Evolutionary conservation across 2,888 invertebrate species (phyloP).

Genomic region (Drosophila neotestacea): DNA sequence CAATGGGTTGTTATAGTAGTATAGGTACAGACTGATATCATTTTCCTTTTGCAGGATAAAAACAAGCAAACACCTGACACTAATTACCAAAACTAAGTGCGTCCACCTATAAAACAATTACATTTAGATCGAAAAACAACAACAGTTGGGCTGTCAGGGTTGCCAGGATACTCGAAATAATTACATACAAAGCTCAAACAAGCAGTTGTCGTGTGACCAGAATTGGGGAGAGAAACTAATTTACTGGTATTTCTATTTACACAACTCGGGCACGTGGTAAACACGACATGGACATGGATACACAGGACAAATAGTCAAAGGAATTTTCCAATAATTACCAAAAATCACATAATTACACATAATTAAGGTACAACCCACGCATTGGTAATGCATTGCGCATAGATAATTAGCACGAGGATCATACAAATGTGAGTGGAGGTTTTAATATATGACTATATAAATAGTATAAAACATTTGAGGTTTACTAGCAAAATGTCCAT

Average conservation of each 20-base stretch:
- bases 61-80: slow-evolving; percentile 62
- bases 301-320: slow-evolving; percentile 40
- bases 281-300: slow-evolving; percentile 23
- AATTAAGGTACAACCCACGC: slow-evolving; percentile 48
- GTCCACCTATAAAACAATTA: slow-evolving; percentile 58
- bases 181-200: slow-evolving; percentile 53
- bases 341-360: slow-evolving; percentile 78
- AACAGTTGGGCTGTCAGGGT: slow-evolving; percentile 31
- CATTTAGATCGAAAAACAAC: slow-evolving; percentile 58
- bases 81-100: slow-evolving; percentile 63
- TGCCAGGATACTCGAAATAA: slow-evolving; percentile 71
- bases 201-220: neutral
- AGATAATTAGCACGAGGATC: slow-evolving; percentile 50
- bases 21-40: neutral
- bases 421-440: slow-evolving; percentile 9
- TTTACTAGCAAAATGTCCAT: neutral
- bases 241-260: slow-evolving; percentile 64
- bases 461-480: neutral
- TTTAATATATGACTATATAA: neutral
- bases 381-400: slow-evolving; percentile 38
- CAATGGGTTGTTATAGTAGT: neutral
- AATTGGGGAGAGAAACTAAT: slow-evolving; percentile 41
- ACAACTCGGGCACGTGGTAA: slow-evolving; percentile 62
- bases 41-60: slow-evolving; percentile 1
- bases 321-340: slow-evolving; percentile 75